phyloP scores from a whole-genome alignment of 2,113 vertebrate species.

The Tinamus guttatus region DNA sequence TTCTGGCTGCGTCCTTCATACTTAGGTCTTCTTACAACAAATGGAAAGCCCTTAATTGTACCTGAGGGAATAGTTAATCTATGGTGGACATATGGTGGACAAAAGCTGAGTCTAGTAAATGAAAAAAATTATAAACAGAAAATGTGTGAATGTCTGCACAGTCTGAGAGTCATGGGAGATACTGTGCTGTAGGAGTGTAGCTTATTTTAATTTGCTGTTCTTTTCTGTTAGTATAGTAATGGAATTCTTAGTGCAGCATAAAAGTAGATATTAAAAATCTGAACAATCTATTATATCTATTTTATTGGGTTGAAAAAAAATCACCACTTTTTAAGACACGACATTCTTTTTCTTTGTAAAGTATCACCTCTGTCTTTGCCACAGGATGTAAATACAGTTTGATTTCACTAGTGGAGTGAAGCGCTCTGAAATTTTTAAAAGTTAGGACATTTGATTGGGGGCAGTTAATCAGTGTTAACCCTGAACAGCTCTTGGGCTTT shows the following conservation, averaged over 20 bases:
- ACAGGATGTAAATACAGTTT: slow-evolving; percentile 32
- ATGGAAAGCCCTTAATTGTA: slow-evolving; percentile 94
- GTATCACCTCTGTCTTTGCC: not conserved
- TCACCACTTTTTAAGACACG: not conserved
- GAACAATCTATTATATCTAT: not conserved
- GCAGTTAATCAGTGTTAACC: slow-evolving; percentile 80
- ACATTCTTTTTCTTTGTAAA: not conserved
- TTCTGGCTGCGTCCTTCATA: slow-evolving; percentile 91
- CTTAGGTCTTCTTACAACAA: slow-evolving; percentile 97
- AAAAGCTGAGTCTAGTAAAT: slow-evolving; percentile 90
- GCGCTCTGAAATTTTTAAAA: slow-evolving; percentile 55
- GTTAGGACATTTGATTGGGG: slow-evolving; percentile 63
- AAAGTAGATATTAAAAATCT: not conserved
- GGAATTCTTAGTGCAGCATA: not conserved
- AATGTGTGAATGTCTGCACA: slow-evolving; percentile 85
- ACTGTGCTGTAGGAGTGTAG: slow-evolving; percentile 29
- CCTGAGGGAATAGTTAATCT: slow-evolving; percentile 90
- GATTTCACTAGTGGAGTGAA: slow-evolving; percentile 33
- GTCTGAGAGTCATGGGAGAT: slow-evolving; percentile 71
- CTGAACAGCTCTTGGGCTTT: slow-evolving; percentile 77
- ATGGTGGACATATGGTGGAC: slow-evolving; percentile 93
- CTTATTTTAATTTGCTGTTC: slow-evolving; percentile 49
- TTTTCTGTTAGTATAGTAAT: slow-evolving; percentile 43
- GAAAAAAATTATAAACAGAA: slow-evolving; percentile 87
- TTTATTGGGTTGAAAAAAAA: not conserved